Conservation (phyloP, 2,888 invertebrate genomes). For the Lasioglossum leucozonium region DNA sequence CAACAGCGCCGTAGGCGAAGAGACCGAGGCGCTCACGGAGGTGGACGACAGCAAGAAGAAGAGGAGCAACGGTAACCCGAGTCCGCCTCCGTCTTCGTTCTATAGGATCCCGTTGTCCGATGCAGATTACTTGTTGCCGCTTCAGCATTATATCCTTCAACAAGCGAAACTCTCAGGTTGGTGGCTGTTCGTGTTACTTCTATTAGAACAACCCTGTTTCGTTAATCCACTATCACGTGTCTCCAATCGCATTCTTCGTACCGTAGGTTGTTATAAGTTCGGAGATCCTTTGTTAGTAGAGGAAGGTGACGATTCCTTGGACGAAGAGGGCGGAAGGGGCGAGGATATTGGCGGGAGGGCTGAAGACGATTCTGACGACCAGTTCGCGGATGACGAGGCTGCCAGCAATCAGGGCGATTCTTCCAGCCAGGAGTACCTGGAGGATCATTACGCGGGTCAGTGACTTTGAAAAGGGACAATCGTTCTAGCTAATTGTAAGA, state of each 20-base stretch:
- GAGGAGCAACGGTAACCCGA: constrained; percentile 82
- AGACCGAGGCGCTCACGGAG: constrained; percentile 74
- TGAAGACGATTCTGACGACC: constrained; percentile 86
- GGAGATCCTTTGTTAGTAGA: constrained; percentile 87
- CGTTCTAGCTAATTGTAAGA: neutral
- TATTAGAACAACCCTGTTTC: neutral
- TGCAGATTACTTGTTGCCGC: constrained; percentile 90
- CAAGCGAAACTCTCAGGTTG: constrained; percentile 91
- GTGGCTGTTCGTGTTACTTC: neutral
- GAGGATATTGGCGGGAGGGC: constrained; percentile 78
- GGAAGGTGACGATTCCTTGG: constrained; percentile 90
- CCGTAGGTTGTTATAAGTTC: constrained; percentile 88
- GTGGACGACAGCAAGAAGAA: constrained; percentile 81
- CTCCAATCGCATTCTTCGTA: constrained; percentile 8
- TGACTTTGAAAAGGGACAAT: neutral
- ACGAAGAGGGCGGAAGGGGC: constrained; percentile 88
- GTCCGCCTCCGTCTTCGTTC: constrained; percentile 82
- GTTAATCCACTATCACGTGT: neutral
- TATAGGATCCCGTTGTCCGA: constrained; percentile 83
- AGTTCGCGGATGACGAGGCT: constrained; percentile 87
- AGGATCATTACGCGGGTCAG: constrained; percentile 83
- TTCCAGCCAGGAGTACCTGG: constrained; percentile 86
- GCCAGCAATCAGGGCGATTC: constrained; percentile 86
- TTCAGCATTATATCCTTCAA: constrained; percentile 95
- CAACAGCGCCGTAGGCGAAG: constrained; percentile 78